Percentiles rank a stretch among this genome's conserved stretches.
phyloP scores from a whole-genome alignment of 2,888 invertebrate genomes.

The Luffia ferchaultella region DNA sequence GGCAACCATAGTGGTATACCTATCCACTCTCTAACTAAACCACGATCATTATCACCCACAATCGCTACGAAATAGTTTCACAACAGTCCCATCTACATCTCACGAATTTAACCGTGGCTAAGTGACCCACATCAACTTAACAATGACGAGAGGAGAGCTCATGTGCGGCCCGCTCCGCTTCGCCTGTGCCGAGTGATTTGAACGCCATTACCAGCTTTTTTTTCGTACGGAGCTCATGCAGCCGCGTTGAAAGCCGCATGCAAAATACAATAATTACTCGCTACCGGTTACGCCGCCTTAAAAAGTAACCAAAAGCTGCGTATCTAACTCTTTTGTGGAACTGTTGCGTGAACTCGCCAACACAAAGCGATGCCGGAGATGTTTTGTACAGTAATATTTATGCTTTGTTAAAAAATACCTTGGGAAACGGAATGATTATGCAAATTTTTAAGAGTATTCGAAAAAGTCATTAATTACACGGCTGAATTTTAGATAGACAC shows the following conservation, averaged over 20 bases:
- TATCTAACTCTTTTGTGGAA: slow-evolving; percentile 2
- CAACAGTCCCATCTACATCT: slow-evolving; percentile 6
- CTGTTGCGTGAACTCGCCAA: slow-evolving; percentile 2
- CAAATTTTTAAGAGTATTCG: slow-evolving; percentile 6
- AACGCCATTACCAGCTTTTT: not conserved
- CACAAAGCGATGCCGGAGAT: slow-evolving; percentile 1
- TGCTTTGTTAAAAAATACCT: slow-evolving; percentile 2
- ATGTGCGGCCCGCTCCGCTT: not conserved
- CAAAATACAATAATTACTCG: slow-evolving; percentile 7
- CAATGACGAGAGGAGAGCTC: not conserved
- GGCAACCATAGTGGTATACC: not conserved
- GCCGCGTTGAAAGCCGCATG: slow-evolving; percentile 6
- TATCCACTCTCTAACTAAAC: not conserved
- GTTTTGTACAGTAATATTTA: slow-evolving; percentile 1
- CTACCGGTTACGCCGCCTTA: slow-evolving; percentile 8
- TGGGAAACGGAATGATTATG: slow-evolving; percentile 9
- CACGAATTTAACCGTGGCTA: slow-evolving; percentile 7
- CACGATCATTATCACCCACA: slow-evolving; percentile 5
- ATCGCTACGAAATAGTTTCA: slow-evolving; percentile 5
- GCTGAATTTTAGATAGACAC: too few species aligned
- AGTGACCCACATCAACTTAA: slow-evolving; percentile 4
- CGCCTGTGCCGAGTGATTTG: not conserved
- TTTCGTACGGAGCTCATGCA: not conserved
- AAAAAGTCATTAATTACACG: not conserved
- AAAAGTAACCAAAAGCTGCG: slow-evolving; percentile 4